Conservation (phyloP, 64 coral and sea anemone genomes). For the Dendronephthya gigantea region DNA sequence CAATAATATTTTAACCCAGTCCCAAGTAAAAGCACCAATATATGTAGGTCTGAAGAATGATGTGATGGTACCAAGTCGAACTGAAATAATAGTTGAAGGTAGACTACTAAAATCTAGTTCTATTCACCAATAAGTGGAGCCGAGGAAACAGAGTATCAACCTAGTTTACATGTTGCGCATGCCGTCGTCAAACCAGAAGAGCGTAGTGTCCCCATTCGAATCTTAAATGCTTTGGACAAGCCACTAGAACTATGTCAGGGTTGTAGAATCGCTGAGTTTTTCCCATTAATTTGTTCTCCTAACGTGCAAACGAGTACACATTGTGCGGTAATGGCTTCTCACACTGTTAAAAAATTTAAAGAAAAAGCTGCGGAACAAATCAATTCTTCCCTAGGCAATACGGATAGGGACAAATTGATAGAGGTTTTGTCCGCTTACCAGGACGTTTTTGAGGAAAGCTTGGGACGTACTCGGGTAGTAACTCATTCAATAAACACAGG, state of each 20-base stretch:
- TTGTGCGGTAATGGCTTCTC: neutral
- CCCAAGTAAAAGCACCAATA: neutral
- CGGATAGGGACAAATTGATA: neutral
- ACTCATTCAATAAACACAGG: neutral
- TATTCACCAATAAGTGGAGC: neutral
- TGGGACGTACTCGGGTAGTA: neutral
- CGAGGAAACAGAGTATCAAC: neutral
- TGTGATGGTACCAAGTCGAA: neutral
- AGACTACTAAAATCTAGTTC: neutral
- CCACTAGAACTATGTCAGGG: neutral
- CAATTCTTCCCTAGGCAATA: neutral
- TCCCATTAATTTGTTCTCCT: neutral
- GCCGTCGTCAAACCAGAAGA: neutral
- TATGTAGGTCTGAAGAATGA: neutral
- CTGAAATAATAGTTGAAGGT: neutral
- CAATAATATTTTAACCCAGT: neutral
- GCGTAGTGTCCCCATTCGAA: neutral
- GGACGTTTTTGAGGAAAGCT: neutral
- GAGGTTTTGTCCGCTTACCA: neutral
- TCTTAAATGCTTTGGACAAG: neutral
- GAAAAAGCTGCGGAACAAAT: neutral
- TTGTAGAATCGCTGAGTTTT: neutral
- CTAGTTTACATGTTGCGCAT: neutral
- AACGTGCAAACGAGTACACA: neutral
- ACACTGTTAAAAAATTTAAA: neutral